Evolutionary conservation across 2,113 vertebrate genomes (phyloP).

Genomic region (Triplophysa dalaica): DNA sequence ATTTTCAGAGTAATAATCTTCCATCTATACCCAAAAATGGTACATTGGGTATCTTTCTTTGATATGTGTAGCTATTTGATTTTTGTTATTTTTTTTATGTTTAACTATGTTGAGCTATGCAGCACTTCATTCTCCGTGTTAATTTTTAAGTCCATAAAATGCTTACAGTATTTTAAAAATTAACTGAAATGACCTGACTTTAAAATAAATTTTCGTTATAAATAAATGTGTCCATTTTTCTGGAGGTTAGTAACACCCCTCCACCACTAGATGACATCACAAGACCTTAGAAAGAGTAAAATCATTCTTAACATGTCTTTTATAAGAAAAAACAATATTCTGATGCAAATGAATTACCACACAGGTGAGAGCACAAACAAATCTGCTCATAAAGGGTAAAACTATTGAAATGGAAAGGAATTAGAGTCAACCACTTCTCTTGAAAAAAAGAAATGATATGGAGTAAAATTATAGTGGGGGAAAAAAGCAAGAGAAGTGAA

Average conservation of each 20-base stretch:
- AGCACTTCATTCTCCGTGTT: not conserved
- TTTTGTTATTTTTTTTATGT: too few relatives aligned
- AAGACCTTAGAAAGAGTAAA: not conserved
- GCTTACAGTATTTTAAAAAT: not conserved
- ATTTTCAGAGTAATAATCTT: not conserved
- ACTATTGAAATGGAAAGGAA: too few relatives aligned
- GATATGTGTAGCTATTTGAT: too few relatives aligned
- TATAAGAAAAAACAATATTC: not conserved
- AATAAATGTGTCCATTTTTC: too few relatives aligned
- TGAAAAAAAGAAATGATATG: slow-evolving; percentile 16
- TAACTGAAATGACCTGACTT: too few relatives aligned
- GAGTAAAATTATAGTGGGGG: slow-evolving; percentile 25
- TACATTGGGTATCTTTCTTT: too few relatives aligned
- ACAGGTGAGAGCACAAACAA: not conserved
- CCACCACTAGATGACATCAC: slow-evolving; percentile 45
- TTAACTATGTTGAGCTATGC: not conserved
- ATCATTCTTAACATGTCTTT: not conserved
- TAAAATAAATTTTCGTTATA: too few relatives aligned
- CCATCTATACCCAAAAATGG: too few relatives aligned
- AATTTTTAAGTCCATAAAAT: not conserved
- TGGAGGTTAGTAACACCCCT: not conserved
- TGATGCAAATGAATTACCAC: not conserved
- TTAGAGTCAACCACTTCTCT: not conserved
- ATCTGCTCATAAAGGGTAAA: not conserved
- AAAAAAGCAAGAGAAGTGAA: slow-evolving; percentile 17